Conservation (phyloP, 2,888 invertebrate species). For the Cephus sareptanus region DNA sequence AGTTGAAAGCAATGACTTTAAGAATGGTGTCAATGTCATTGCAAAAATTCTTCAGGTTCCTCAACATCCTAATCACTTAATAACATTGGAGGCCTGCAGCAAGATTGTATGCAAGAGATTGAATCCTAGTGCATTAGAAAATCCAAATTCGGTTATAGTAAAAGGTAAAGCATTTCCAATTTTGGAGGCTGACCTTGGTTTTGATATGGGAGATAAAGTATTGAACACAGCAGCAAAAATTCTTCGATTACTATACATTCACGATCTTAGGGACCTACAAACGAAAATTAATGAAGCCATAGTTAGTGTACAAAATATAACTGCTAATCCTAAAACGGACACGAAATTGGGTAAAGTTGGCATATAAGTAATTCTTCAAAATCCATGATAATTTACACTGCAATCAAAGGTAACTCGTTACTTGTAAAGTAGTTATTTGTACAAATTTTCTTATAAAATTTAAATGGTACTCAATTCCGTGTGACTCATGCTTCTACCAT, state of each 20-base stretch:
- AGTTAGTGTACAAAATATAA: constrained; percentile 90
- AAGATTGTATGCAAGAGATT: constrained; percentile 73
- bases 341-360: constrained; percentile 95
- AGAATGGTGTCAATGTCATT: constrained; percentile 81
- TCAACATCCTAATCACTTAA: constrained; percentile 83
- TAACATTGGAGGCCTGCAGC: constrained; percentile 78
- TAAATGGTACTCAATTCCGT: too few relatives aligned
- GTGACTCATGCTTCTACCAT: too few relatives aligned
- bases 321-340: constrained; percentile 97
- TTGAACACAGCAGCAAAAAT: constrained; percentile 81
- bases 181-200: constrained; percentile 75
- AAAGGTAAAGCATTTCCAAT: constrained; percentile 78
- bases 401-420: too few relatives aligned
- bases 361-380: constrained; percentile 60
- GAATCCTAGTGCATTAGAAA: constrained; percentile 70
- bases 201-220: constrained; percentile 74
- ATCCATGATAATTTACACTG: background rate
- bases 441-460: too few relatives aligned
- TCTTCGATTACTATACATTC: constrained; percentile 83
- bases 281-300: constrained; percentile 95
- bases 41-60: constrained; percentile 83
- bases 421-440: too few relatives aligned
- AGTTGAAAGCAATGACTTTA: constrained; percentile 88
- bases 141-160: constrained; percentile 68
- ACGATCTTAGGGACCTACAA: constrained; percentile 87